Conservation (phyloP, 1,140 invertebrate genomes). For the Bombus polaris region DNA sequence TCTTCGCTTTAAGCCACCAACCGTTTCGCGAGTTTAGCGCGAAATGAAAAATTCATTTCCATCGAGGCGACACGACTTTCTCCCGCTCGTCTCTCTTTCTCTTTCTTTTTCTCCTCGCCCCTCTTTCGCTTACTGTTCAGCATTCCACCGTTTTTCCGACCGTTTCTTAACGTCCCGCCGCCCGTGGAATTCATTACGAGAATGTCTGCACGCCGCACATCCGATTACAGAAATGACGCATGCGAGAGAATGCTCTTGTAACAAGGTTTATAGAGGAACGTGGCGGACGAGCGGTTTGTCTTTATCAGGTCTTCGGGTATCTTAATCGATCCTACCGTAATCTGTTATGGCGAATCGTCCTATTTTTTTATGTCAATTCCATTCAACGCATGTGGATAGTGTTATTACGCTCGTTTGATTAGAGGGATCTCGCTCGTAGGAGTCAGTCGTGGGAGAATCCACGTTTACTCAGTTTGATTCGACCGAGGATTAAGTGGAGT, state of each 20-base stretch:
- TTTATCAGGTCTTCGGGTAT: not conserved
- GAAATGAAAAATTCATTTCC: constrained; percentile 76
- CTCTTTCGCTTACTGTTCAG: constrained; percentile 7
- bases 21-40: constrained; percentile 74
- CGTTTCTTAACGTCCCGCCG: constrained; percentile 59
- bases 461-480: not conserved
- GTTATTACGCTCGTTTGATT: constrained; percentile 19
- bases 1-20: constrained; percentile 74
- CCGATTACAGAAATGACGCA: constrained; percentile 31
- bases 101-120: constrained; percentile 6
- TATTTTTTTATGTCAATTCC: not conserved
- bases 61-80: constrained; percentile 59
- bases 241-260: not conserved
- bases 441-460: too few relatives aligned
- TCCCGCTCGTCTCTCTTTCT: constrained; percentile 31
- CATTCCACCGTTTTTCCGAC: constrained; percentile 52
- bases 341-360: not conserved
- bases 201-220: constrained; percentile 24
- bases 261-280: not conserved
- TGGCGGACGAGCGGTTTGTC: not conserved
- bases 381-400: not conserved
- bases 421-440: not conserved
- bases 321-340: not conserved
- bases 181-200: constrained; percentile 63
- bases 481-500: not conserved